Evolutionary conservation across 2,113 vertebrate species (phyloP).

Genomic region (Pachycephala philippinensis): DNA sequence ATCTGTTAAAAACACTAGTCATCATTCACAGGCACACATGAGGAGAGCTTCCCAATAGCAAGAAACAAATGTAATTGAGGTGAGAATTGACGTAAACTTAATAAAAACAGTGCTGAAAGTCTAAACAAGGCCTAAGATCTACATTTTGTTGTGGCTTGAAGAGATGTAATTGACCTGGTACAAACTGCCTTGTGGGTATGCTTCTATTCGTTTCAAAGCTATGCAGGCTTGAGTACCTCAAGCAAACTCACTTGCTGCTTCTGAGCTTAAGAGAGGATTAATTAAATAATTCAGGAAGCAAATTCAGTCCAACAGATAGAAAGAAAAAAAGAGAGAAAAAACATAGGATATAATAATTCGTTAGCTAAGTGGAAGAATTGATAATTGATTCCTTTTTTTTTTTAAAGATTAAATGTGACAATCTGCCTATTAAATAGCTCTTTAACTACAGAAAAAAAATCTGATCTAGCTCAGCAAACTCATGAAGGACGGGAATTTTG

Average conservation of each 20-base stretch:
- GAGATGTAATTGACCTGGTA: not conserved
- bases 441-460: not conserved
- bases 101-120: not conserved
- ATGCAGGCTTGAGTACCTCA: not conserved
- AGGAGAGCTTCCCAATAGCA: not conserved
- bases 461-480: not conserved
- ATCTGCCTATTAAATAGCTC: not conserved
- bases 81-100: not conserved
- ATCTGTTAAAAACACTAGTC: not conserved
- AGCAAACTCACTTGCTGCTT: not conserved
- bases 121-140: not conserved
- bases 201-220: not conserved
- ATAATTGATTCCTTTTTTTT: not conserved
- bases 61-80: not conserved
- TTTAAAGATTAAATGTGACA: not conserved
- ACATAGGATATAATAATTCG: not conserved
- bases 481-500: not conserved
- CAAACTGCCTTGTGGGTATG: not conserved
- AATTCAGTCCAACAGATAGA: not conserved
- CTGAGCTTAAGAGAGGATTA: not conserved
- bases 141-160: not conserved
- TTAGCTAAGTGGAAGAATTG: not conserved
- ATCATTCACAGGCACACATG: not conserved
- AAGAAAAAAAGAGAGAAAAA: not conserved
- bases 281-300: not conserved